Conservation (phyloP, 2,888 invertebrate species). For the Venusia cambrica region DNA sequence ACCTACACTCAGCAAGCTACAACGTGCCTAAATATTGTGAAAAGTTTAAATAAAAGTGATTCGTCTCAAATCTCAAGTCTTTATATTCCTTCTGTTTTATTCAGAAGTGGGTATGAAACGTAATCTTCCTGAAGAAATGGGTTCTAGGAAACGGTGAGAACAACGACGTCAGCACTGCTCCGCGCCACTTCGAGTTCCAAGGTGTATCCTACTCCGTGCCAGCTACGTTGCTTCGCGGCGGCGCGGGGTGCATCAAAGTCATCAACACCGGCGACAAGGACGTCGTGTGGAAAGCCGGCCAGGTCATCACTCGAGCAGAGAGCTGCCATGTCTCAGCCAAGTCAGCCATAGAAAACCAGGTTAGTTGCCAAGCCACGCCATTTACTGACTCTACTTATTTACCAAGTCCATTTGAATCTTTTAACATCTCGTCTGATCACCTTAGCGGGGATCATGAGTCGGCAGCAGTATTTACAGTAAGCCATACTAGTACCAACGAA, state of each 20-base stretch:
- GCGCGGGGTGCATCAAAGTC: constrained; percentile 29
- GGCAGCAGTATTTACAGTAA: too few relatives aligned
- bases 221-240: constrained; percentile 31
- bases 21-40: too few relatives aligned
- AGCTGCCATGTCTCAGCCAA: too few relatives aligned
- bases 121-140: too few relatives aligned
- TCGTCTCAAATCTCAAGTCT: too few relatives aligned
- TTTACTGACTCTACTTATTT: constrained; percentile 1
- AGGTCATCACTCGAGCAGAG: neutral
- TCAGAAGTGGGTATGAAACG: too few relatives aligned
- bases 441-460: too few relatives aligned
- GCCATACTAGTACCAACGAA: too few relatives aligned
- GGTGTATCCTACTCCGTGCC: constrained; percentile 30
- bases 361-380: constrained; percentile 2
- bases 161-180: constrained; percentile 21
- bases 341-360: too few relatives aligned
- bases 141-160: neutral
- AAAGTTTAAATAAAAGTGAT: too few relatives aligned
- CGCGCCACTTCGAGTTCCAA: constrained; percentile 28
- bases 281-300: constrained; percentile 1
- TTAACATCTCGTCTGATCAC: neutral
- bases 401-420: neutral
- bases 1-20: too few relatives aligned
- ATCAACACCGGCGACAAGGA: constrained; percentile 22
- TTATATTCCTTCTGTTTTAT: too few relatives aligned